Base-by-base conservation (phyloP, 2,797 vertebrate genomes). In the Eulemur mongoz region DNA sequence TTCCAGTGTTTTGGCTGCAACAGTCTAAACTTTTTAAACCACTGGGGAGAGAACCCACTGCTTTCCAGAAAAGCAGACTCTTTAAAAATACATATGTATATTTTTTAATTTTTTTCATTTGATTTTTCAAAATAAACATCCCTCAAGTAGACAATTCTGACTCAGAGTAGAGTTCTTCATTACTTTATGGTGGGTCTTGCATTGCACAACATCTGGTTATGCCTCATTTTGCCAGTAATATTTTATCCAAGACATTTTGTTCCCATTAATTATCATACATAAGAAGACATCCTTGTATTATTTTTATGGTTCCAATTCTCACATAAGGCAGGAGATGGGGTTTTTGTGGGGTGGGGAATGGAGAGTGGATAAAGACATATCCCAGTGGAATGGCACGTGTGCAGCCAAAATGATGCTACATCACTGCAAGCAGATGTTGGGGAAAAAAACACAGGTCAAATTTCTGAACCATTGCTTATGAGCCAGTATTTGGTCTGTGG, bases 241-340 rank as follows among this genome's bases (percentile, higher is more conserved):
- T 96, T 95, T 96, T 81, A 95, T 95, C 82, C 81, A 93, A 91
- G 79, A 90, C 76, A 94, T 92, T 94, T 73, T 96, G 76, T 96
- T 96, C 79, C 65, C 72, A 95, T 95, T 96, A 95, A 92, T 96
- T 96, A 93, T 90, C 86, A 92, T 69, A 83, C 84, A 95, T 79
- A 86, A 78, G 76, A 96, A 54, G 38, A 15, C 70, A 84, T 90
- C 63, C 78, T 75, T 45, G 63, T 91, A 38, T 88, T 90, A 81
- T 63, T 94, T 97, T 97, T 91, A 94, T 92, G 11, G 18, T 75
- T 95, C 78, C 91, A 93, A 86, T 43, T 93, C 70, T 81, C 91
- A 89, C 81, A 73, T 85, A 84, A 95, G 20, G 72, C 61, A 94
- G 40, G 63, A 43, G 0, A 13, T 79, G 38, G n/a, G 38, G 40